phyloP scores from a whole-genome alignment of 2,113 vertebrate genomes.

The Scomber japonicus region DNA sequence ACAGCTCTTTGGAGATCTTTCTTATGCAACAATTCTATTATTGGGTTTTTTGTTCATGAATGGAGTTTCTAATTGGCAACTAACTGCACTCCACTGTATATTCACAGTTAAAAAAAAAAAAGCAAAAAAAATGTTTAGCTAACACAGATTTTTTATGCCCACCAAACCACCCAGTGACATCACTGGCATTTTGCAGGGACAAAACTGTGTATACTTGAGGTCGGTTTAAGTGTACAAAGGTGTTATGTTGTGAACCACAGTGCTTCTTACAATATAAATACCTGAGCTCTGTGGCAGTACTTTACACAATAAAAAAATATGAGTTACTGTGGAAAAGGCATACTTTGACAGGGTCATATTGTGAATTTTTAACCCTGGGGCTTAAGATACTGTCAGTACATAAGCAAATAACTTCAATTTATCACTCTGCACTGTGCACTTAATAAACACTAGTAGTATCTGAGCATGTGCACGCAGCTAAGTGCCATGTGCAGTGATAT shows the following conservation, averaged over 20 bases:
- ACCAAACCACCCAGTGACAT: background rate
- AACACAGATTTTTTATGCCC: background rate
- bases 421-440: background rate
- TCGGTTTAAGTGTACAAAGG: background rate
- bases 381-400: background rate
- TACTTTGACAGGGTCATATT: background rate
- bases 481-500: background rate
- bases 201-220: background rate
- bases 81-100: background rate
- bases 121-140: background rate
- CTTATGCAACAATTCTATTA: background rate
- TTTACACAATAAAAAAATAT: constrained; percentile 7
- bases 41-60: background rate
- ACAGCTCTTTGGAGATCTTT: background rate
- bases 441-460: background rate
- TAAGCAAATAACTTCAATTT: background rate
- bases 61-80: background rate
- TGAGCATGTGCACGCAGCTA: background rate
- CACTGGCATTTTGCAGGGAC: background rate
- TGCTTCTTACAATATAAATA: constrained; percentile 11
- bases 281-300: constrained; percentile 1
- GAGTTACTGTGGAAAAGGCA: constrained; percentile 36
- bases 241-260: background rate
- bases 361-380: constrained; percentile 15
- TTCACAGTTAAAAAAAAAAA: background rate